Evolutionary conservation across 2,888 invertebrate genomes (phyloP), one percentile per base, ranked within the genome.

Genomic region (Deilephila elpenor): DNA sequence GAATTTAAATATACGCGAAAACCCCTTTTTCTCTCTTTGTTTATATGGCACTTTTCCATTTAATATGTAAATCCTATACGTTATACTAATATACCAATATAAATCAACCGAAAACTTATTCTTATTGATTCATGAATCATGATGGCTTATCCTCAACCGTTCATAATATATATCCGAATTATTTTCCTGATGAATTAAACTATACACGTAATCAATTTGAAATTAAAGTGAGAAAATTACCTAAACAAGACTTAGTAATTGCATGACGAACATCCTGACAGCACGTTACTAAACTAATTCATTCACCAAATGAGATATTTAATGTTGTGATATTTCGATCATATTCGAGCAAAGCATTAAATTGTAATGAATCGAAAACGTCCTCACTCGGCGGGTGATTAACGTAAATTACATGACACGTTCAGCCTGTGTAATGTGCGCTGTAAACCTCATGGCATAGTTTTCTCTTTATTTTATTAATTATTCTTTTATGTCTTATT

Each of bases 271-370:
- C 17, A 56, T 56, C 6, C 44, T 44, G 44, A 11, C n/a, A n/a
- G 17, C 19, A 56, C 56, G n/a, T 56, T n/a, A 56, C n/a, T 56
- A 56, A n/a, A 56, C 56, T 56, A 56, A 56, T 56, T 56, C 14
- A 56, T 56, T 56, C 4, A n/a, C 56, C 56, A 56, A 56, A 56
- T 56, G 56, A 56, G 56, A 56, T n/a, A 56, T 56, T 56, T 56
- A n/a, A 56, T 56, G 56, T 56, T 56, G n/a, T n/a, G 5, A 56
- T 56, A 56, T 56, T 56, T 56, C n/a, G n/a, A 56, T 51, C 51
- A 17, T 7, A 56, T 56, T 6, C 56, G 19, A n/a, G n/a, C 14
- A 56, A 56, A 5, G 56, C 7, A 56, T 56, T 56, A 56, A 56
- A 56, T n/a, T 56, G 56, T n/a, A 56, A 56, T 56, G 56, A n/a